A percentile compares a stretch with the other conserved stretches of the same genome.
These are phyloP conservation scores for Lutjanus campechanus DNA, from an alignment of 2,797 vertebrate species.

Conservation along the genomic window DNA sequence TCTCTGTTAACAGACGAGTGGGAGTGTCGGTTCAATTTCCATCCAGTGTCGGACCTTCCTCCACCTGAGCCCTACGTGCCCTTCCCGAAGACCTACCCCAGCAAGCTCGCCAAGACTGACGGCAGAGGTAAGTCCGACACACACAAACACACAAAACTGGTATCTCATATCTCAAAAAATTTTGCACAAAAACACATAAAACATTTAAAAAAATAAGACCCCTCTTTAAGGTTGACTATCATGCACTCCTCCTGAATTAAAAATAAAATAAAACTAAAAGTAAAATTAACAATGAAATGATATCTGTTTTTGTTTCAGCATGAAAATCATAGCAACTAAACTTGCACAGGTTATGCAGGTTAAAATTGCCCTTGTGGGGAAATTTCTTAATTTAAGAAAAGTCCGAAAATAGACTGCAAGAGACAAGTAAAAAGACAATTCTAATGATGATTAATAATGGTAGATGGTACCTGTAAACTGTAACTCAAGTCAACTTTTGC, in stretches of 20 bases:
- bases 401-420: neutral
- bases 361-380: too few relatives aligned
- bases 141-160: neutral
- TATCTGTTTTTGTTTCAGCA: too few relatives aligned
- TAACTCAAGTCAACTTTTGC: too few relatives aligned
- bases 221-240: neutral
- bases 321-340: too few relatives aligned
- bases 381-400: neutral
- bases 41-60: constrained; percentile 94
- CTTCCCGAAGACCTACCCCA: constrained; percentile 93
- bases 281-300: neutral
- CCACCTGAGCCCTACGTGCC: constrained; percentile 93
- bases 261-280: too few relatives aligned
- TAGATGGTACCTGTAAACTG: neutral
- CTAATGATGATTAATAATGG: too few relatives aligned
- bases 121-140: constrained; percentile 84
- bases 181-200: neutral
- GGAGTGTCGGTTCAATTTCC: constrained; percentile 95
- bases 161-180: neutral
- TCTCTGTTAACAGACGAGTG: constrained; percentile 90
- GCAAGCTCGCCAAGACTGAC: constrained; percentile 91
- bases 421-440: neutral
- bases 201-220: neutral
- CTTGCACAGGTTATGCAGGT: too few relatives aligned
- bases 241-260: neutral